A percentile compares a stretch with the other conserved stretches of the same genome.
Conservation (phyloP, 92 coral and sea anemone species). For the Parazoanthus darwini region DNA sequence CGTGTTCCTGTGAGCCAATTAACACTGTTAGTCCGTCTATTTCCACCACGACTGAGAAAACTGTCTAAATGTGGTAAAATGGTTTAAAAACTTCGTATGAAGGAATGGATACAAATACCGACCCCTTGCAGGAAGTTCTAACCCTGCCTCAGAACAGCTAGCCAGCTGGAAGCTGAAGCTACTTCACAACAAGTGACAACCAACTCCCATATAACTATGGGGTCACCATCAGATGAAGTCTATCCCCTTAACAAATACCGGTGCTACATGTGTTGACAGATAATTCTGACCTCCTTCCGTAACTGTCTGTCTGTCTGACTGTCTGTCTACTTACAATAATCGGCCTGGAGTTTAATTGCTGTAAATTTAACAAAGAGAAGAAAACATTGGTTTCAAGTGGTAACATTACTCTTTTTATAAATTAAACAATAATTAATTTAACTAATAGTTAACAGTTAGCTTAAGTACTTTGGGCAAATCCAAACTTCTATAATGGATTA, state of each 20-base stretch:
- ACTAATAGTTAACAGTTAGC: background rate
- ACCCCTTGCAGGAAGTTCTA: no score
- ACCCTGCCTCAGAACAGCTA: no score
- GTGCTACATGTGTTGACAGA: background rate
- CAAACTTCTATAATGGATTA: no score
- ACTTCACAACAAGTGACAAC: background rate
- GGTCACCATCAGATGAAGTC: background rate
- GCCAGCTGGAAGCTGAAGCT: no score
- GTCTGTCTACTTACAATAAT: conserved; percentile 31
- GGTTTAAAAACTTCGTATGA: no score
- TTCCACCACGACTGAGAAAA: no score
- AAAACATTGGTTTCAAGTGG: background rate
- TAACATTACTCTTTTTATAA: background rate
- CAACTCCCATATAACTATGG: background rate
- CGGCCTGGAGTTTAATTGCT: conserved; percentile 10
- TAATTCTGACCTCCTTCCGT: background rate
- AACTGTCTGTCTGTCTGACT: background rate
- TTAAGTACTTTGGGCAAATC: no score
- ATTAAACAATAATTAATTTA: background rate
- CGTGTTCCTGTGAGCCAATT: no score
- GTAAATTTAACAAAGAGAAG: conserved; percentile 26
- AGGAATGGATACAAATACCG: no score
- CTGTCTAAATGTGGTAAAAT: no score
- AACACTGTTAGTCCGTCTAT: no score
- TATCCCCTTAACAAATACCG: background rate